These are phyloP conservation scores for Toxonevra muliebris DNA, from an alignment of 2,888 invertebrate genomes.

Conservation along the genomic window DNA sequence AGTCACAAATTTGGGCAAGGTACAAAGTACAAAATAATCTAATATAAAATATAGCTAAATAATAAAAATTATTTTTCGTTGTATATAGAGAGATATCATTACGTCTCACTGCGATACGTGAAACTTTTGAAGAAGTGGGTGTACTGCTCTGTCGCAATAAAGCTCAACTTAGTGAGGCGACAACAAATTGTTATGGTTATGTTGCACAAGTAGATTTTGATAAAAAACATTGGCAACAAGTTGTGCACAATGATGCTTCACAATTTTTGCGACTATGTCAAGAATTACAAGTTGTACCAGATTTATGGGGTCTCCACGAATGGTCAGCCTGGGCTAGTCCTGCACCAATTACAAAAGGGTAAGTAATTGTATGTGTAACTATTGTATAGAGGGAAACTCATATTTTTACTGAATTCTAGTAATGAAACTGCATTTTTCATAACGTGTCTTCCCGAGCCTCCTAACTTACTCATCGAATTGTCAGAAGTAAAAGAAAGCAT, in stretches of 20 bases:
- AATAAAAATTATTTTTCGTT: too few species aligned
- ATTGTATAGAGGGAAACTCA: too few species aligned
- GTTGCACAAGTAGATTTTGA: conserved; percentile 66
- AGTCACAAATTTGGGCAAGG: conserved; percentile 50
- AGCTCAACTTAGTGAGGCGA: conserved; percentile 57
- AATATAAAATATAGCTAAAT: too few species aligned
- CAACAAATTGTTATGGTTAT: conserved; percentile 61
- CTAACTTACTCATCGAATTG: conserved; percentile 49
- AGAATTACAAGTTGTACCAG: conserved; percentile 75
- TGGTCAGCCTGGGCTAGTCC: conserved; percentile 91
- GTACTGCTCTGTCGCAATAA: conserved; percentile 73
- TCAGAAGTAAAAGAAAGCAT: conserved; percentile 46
- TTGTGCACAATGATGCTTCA: conserved; percentile 57
- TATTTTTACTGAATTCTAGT: conserved; percentile 28
- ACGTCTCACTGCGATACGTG: conserved; percentile 84
- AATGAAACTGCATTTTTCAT: conserved; percentile 54
- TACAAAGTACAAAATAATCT: conserved; percentile 21
- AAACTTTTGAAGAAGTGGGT: conserved; percentile 92
- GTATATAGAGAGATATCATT: conserved; percentile 72
- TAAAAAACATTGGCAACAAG: conserved; percentile 71
- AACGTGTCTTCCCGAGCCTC: conserved; percentile 40
- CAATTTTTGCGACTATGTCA: conserved; percentile 75
- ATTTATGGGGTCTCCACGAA: conserved; percentile 81
- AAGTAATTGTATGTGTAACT: neutral
- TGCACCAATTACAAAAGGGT: conserved; percentile 65